Conservation (phyloP, 1,140 invertebrate genomes). For the Drosophila rufa region DNA sequence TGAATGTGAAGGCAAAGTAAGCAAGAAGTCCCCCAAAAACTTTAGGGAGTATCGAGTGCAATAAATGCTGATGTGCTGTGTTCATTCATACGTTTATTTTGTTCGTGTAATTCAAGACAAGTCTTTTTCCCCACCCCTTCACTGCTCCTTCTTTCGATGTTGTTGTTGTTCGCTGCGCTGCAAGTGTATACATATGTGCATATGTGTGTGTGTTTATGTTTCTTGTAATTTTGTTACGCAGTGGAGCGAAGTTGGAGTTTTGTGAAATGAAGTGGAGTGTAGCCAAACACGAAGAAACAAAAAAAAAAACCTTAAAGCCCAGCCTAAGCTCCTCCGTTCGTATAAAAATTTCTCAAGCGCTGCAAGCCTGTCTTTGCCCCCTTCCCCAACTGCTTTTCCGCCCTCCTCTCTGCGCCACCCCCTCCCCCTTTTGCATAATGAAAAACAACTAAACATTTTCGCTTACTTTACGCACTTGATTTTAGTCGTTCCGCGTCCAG, state of each 20-base stretch:
- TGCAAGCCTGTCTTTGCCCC: slow-evolving; percentile 51
- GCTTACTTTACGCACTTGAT: slow-evolving; percentile 46
- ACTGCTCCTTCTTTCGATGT: not conserved
- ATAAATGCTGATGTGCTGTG: slow-evolving; percentile 13
- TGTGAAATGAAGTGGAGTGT: slow-evolving; percentile 74
- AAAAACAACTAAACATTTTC: slow-evolving; percentile 27
- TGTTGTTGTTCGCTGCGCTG: slow-evolving; percentile 15
- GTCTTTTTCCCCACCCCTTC: slow-evolving; percentile 15
- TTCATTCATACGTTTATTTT: slow-evolving; percentile 26
- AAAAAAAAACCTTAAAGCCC: slow-evolving; percentile 63
- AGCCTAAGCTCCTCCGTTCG: slow-evolving; percentile 57
- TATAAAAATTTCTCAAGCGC: slow-evolving; percentile 57
- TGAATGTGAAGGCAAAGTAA: slow-evolving; percentile 77
- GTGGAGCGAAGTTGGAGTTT: slow-evolving; percentile 70
- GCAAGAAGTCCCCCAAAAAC: slow-evolving; percentile 54
- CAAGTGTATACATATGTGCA: slow-evolving; percentile 18
- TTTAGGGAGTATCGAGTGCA: slow-evolving; percentile 29
- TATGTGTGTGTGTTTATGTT: slow-evolving; percentile 29
- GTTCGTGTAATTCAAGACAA: slow-evolving; percentile 64
- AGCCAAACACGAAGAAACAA: slow-evolving; percentile 48
- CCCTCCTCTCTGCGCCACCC: not conserved
- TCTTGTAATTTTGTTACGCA: slow-evolving; percentile 78
- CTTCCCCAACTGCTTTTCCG: not conserved
- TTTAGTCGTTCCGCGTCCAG: slow-evolving; percentile 25
- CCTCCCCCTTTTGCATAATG: slow-evolving; percentile 49